phyloP scores from a whole-genome alignment of 2,797 vertebrate genomes.

The Brachymystax lenok region DNA sequence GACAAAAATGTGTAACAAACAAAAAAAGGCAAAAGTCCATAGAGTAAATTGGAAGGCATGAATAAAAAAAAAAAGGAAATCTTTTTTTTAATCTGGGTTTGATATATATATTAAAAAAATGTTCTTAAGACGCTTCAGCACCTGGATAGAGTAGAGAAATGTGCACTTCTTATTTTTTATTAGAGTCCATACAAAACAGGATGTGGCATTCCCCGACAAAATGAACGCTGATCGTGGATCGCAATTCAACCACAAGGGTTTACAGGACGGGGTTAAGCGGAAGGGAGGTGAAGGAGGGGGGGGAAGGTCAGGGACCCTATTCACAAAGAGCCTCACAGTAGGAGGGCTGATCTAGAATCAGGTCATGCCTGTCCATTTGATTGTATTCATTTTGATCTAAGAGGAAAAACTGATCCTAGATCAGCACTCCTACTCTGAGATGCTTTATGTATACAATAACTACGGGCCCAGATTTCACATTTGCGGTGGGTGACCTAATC shows the following conservation, averaged over 20 bases:
- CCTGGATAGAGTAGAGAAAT: constrained; percentile 50
- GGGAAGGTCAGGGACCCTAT: not conserved
- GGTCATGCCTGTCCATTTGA: not conserved
- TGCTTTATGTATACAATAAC: not conserved
- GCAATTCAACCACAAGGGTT: not conserved
- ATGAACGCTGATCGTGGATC: not conserved
- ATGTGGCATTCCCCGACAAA: not conserved
- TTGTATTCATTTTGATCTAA: not conserved
- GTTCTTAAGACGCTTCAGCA: constrained; percentile 36
- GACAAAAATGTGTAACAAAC: constrained; percentile 17
- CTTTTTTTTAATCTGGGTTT: too few species aligned
- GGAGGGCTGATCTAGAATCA: not conserved
- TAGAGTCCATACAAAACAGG: constrained; percentile 36
- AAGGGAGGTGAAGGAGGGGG: constrained; percentile 25
- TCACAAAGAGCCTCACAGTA: not conserved
- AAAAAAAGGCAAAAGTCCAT: constrained; percentile 18
- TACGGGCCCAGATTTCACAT: constrained; percentile 33
- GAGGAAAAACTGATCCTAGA: not conserved
- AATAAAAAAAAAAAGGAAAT: constrained; percentile 24
- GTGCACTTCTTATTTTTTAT: constrained; percentile 70
- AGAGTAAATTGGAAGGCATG: constrained; percentile 19
- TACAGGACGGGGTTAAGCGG: constrained; percentile 10
- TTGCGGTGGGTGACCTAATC: not conserved
- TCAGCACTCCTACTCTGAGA: not conserved
- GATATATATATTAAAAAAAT: constrained; percentile 20